A percentile compares a stretch with the other conserved stretches of the same genome.
phyloP scores from a whole-genome alignment of 2,888 invertebrate genomes.

The Leptopilina myrica region DNA sequence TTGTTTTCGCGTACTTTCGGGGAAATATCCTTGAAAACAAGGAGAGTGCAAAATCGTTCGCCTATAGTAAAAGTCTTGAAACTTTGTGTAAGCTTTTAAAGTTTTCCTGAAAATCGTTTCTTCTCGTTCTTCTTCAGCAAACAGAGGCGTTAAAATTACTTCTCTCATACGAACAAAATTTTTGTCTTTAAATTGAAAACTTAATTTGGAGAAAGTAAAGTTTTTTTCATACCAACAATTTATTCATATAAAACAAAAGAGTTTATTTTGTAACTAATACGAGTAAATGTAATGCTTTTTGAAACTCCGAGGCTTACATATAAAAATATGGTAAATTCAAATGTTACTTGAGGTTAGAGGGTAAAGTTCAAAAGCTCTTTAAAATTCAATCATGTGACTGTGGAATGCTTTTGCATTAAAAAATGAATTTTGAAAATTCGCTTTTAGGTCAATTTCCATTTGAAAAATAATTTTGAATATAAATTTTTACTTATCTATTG shows the following conservation, averaged over 20 bases:
- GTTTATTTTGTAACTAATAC: neutral
- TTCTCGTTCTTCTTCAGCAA: too few relatives aligned
- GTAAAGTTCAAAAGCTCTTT: conserved; percentile 4
- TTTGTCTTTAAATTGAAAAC: too few relatives aligned
- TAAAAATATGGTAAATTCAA: conserved; percentile 7
- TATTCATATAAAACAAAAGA: too few relatives aligned
- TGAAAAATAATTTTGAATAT: too few relatives aligned
- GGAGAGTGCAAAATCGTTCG: too few relatives aligned
- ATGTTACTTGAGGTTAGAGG: neutral
- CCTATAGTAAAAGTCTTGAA: neutral
- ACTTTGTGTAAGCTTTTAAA: too few relatives aligned
- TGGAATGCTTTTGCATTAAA: neutral
- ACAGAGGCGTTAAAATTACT: neutral
- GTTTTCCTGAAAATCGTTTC: too few relatives aligned
- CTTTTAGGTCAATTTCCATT: neutral
- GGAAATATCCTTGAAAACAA: neutral
- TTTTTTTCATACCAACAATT: too few relatives aligned
- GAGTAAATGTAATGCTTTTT: neutral
- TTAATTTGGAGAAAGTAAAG: too few relatives aligned
- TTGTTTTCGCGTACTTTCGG: neutral
- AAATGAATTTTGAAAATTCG: neutral
- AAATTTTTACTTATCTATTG: neutral
- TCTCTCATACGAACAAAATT: neutral
- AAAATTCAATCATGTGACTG: conserved; percentile 3
- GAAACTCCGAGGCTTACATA: neutral